Base-by-base conservation (phyloP, 2,797 vertebrate genomes). In the Mus minutoides region DNA sequence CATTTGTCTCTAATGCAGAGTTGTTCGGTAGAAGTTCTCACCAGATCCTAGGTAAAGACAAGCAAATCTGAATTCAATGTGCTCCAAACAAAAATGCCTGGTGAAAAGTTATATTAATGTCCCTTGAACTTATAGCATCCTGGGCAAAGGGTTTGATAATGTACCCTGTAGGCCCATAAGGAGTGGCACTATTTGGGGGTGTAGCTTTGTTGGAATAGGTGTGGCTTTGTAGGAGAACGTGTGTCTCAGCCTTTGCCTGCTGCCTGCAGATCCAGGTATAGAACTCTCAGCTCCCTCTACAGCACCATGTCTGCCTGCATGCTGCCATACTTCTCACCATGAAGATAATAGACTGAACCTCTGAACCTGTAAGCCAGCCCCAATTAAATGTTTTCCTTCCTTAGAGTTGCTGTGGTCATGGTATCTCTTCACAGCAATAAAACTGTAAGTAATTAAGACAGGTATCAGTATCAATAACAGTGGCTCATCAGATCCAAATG, bases 41-140 rank as follows among this genome's bases (percentile, higher is more conserved):
- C 24, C 67, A 58, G 31, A 85, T 85, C 75, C n/a, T 62, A 24
- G 19, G n/a, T 1, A 24, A 3, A 80, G 46, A 79, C 73, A 58
- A 71, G 34, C 7, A 90, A 92, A 92, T 54, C 22, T 94, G 56
- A 95, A 69, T 78, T 95, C 49, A 7, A 4, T 62, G 17, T 93
- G 31, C 29, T 64, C 34, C 77, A 84, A 95, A 75, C 24, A 52
- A 92, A 90, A 43, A 88, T 43, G 52, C 3, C 0, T 56, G 40
- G 69, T 75, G 60, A 80, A 62, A 52, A 73, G 12, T 46, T 87
- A 6, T 49, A 22, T 58, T 83, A 71, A 21, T 83, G 1, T 40
- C 80, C 34, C n/a, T 46, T 31, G 11, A 71, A 31, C 34, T 49
- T 56, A 89, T 34, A 22, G 43, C 11, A 58, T 49, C 17, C 67